Evolutionary conservation across 2,797 vertebrate genomes (phyloP).

Genomic region (Acanthiza pusilla): DNA sequence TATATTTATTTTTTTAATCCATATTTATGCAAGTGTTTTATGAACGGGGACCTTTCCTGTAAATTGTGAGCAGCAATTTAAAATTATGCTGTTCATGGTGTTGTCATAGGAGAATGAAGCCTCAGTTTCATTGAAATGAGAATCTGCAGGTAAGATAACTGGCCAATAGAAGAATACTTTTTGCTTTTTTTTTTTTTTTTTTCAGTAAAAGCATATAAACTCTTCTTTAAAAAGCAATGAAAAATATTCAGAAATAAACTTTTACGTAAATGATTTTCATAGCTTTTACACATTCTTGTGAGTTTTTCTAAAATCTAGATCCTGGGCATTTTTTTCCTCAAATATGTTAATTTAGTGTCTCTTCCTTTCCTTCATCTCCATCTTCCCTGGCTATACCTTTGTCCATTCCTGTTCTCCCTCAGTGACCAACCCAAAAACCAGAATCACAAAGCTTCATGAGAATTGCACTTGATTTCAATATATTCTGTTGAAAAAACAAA

Average conservation of each 20-base stretch:
- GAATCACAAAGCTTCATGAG: not conserved
- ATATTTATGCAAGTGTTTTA: not conserved
- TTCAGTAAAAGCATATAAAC: not conserved
- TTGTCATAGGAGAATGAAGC: not conserved
- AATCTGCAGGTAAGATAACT: not conserved
- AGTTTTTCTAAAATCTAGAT: not conserved
- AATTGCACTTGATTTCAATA: not conserved
- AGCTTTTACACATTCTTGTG: not conserved
- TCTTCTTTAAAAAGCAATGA: not conserved
- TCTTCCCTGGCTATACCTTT: fast-evolving
- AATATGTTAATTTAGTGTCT: not conserved
- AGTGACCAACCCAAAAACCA: not conserved
- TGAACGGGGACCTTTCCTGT: not conserved
- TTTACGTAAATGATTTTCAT: not conserved
- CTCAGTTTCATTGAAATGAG: not conserved
- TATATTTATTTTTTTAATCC: not conserved
- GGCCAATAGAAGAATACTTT: not conserved
- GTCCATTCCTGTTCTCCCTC: fast-evolving
- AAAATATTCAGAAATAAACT: not conserved
- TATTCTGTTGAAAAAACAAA: not conserved
- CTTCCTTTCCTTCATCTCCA: not conserved
- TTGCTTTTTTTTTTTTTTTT: no score
- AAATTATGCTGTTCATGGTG: not conserved
- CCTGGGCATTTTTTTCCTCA: fast-evolving
- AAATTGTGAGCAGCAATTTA: not conserved